phyloP scores from a whole-genome alignment of 2,113 vertebrate species.

The Cranoglanis bouderius region DNA sequence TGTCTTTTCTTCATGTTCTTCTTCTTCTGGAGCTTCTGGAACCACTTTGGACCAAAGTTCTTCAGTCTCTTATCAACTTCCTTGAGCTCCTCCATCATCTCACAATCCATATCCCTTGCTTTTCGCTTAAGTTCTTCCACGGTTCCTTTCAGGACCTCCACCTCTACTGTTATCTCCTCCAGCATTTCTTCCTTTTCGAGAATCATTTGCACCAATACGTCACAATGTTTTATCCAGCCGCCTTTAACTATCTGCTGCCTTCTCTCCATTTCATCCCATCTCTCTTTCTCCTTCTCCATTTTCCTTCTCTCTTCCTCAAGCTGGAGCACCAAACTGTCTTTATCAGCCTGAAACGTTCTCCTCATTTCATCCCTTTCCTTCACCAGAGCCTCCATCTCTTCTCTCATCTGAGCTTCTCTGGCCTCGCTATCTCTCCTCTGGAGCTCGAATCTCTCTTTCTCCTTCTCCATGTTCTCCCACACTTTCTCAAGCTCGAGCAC shows the following conservation, averaged over 20 bases:
- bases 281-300: neutral
- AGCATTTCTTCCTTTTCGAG: too few species aligned
- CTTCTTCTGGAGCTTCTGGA: neutral
- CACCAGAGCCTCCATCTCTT: neutral
- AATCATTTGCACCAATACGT: neutral
- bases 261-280: neutral
- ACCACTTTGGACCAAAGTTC: neutral
- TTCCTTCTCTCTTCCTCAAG: too few species aligned
- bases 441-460: neutral
- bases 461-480: too few species aligned
- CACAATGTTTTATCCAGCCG: neutral
- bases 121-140: neutral
- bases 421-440: too few species aligned
- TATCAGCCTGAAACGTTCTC: neutral
- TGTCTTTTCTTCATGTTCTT: neutral
- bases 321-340: neutral
- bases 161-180: neutral
- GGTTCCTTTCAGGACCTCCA: neutral
- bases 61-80: neutral
- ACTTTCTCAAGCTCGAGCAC: too few species aligned
- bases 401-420: neutral
- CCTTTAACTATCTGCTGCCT: neutral
- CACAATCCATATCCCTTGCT: neutral
- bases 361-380: neutral
- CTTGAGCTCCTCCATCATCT: neutral